Evolutionary conservation across 2,888 invertebrate genomes (phyloP).

Genomic region (Rhingia campestris): DNA sequence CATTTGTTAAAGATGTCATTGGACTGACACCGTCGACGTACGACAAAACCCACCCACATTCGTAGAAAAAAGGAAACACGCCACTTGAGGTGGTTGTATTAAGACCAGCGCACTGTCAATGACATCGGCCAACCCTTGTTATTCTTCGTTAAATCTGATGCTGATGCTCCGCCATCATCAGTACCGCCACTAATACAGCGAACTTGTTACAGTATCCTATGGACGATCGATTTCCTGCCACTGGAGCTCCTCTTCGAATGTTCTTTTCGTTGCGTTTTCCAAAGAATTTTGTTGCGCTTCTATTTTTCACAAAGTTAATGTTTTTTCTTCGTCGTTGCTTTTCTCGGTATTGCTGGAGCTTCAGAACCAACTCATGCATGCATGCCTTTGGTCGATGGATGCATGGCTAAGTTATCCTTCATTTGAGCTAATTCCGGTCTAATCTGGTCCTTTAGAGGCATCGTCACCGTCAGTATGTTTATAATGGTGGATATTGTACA

Average conservation of each 20-base stretch:
- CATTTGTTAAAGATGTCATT: conserved; percentile 42
- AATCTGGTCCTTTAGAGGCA: conserved; percentile 42
- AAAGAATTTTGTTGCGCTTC: conserved; percentile 29
- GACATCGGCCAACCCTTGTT: conserved; percentile 63
- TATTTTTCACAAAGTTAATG: neutral
- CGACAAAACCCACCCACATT: neutral
- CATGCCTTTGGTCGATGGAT: conserved; percentile 52
- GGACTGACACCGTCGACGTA: neutral
- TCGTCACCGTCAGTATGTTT: neutral
- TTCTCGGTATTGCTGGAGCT: conserved; percentile 17
- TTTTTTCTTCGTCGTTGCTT: conserved; percentile 1
- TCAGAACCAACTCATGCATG: conserved; percentile 60
- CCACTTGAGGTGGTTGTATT: conserved; percentile 54
- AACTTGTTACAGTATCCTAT: conserved; percentile 57
- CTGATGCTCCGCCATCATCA: neutral
- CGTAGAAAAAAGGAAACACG: conserved; percentile 9
- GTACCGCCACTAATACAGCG: neutral
- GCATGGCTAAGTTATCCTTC: conserved; percentile 54
- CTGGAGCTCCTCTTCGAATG: conserved; percentile 15
- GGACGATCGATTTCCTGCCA: conserved; percentile 61
- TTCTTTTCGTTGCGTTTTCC: conserved; percentile 49
- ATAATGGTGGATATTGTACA: neutral
- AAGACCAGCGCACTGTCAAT: conserved; percentile 56
- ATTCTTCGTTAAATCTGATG: neutral
- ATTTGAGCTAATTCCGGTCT: conserved; percentile 63